These are phyloP conservation scores for Neopelma chrysocephalum DNA, from an alignment of 2,797 vertebrate genomes.

Conservation along the genomic window DNA sequence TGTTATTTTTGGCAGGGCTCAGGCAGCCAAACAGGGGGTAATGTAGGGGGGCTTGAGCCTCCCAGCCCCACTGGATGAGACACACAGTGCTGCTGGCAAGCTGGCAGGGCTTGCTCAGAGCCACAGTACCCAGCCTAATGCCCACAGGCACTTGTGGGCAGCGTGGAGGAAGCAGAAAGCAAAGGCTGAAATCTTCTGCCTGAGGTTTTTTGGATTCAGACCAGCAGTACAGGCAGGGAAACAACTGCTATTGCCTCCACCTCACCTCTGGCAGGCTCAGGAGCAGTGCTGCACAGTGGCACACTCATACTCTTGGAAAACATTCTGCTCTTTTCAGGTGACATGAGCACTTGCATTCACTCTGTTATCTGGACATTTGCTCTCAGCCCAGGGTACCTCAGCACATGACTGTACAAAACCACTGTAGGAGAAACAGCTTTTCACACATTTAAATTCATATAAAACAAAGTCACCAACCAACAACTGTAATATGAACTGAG, in stretches of 20 bases:
- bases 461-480: not conserved
- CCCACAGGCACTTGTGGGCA: accelerated
- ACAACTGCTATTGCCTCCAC: not conserved
- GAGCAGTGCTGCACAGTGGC: not conserved
- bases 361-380: not conserved
- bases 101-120: not conserved
- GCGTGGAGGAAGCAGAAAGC: not conserved
- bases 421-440: not conserved
- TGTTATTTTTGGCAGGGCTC: not conserved
- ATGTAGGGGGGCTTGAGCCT: not conserved
- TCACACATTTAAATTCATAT: not conserved
- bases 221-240: not conserved
- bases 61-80: not conserved
- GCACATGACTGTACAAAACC: accelerated
- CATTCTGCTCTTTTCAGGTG: not conserved
- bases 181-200: not conserved
- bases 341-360: not conserved
- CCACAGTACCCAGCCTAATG: not conserved
- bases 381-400: not conserved
- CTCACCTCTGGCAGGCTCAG: not conserved
- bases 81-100: accelerated
- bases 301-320: not conserved
- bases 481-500: not conserved
- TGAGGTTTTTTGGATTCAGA: not conserved
- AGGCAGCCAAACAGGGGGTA: not conserved